phyloP scores from a whole-genome alignment of 2,888 invertebrate species.

The Chouioia cunea region DNA sequence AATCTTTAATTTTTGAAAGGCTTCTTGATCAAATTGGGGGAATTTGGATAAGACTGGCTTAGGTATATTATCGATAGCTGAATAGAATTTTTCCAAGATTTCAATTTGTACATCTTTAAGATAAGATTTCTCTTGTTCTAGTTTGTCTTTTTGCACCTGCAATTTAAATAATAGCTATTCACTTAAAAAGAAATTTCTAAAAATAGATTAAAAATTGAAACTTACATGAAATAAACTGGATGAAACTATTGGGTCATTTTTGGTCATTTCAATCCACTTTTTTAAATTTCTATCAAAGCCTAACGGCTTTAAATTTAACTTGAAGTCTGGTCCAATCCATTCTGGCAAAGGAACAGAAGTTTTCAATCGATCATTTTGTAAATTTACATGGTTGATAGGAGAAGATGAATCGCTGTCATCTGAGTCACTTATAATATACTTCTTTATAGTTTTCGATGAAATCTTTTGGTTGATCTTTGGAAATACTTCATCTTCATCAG shows the following conservation, averaged over 20 bases:
- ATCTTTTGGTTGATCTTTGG: slow-evolving; percentile 6
- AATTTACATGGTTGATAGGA: neutral
- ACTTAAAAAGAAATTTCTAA: slow-evolving; percentile 17
- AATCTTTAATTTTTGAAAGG: slow-evolving; percentile 73
- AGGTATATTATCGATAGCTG: slow-evolving; percentile 76
- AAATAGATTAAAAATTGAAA: too few relatives aligned
- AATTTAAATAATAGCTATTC: slow-evolving; percentile 24
- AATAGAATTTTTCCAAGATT: slow-evolving; percentile 75
- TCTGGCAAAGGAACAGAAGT: slow-evolving; percentile 2
- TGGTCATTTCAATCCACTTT: slow-evolving; percentile 40
- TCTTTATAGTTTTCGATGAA: neutral
- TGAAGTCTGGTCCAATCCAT: slow-evolving; percentile 54
- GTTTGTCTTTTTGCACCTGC: slow-evolving; percentile 54
- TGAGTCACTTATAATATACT: slow-evolving; percentile 19
- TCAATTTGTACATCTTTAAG: slow-evolving; percentile 73
- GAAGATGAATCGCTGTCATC: slow-evolving; percentile 8
- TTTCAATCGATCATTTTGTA: neutral
- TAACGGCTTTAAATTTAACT: slow-evolving; percentile 59
- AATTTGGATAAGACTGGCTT: slow-evolving; percentile 74
- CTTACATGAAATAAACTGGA: slow-evolving; percentile 17
- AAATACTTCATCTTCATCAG: neutral
- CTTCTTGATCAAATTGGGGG: slow-evolving; percentile 73
- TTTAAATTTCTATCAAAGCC: slow-evolving; percentile 47
- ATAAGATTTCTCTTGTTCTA: slow-evolving; percentile 53
- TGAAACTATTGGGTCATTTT: slow-evolving; percentile 51